These are phyloP conservation scores for Meloe dianella DNA, from an alignment of 2,888 invertebrate genomes.

Conservation along the genomic window DNA sequence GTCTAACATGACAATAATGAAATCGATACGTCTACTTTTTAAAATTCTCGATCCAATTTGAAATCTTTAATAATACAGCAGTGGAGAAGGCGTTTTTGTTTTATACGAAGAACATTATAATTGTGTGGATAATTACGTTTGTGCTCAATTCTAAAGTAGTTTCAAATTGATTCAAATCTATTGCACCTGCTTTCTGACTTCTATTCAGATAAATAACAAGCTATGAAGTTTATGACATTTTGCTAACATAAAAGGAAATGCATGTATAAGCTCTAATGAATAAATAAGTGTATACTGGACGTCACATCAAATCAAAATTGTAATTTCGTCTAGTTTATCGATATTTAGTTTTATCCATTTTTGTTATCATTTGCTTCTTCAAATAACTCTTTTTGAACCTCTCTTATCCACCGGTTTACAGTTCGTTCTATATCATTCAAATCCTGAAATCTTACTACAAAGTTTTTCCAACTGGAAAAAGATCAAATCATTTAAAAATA, in stretches of 20 bases:
- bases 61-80: not conserved
- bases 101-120: not conserved
- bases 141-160: not conserved
- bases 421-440: too few species aligned
- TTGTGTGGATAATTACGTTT: not conserved
- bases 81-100: not conserved
- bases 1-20: too few species aligned
- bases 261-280: not conserved
- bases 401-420: too few species aligned
- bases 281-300: not conserved
- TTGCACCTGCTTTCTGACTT: not conserved
- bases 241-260: conserved; percentile 1
- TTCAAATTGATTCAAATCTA: not conserved
- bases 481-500: too few species aligned
- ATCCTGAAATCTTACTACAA: too few species aligned
- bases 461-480: too few species aligned
- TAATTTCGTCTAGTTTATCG: not conserved
- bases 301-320: not conserved
- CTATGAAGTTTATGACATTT: conserved; percentile 6
- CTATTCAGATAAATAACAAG: not conserved
- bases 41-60: too few species aligned
- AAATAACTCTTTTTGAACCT: too few species aligned
- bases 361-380: not conserved
- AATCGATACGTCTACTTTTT: too few species aligned
- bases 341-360: not conserved